Percentiles rank a stretch among this genome's conserved stretches.
Conservation (phyloP, 2,113 vertebrate species). For the Noctilio leporinus region DNA sequence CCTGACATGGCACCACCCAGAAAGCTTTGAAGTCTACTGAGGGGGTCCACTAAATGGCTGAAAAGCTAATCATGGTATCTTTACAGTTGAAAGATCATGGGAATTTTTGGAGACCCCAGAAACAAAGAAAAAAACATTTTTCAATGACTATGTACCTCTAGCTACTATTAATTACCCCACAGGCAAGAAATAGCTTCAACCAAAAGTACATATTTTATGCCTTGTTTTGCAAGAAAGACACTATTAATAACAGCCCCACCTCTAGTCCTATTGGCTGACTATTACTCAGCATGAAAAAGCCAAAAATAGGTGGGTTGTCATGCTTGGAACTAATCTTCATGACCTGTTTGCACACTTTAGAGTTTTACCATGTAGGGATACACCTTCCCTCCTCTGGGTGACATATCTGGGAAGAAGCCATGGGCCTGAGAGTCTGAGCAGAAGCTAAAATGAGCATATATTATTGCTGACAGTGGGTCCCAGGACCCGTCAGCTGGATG, state of each 20-base stretch:
- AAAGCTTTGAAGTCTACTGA: not conserved
- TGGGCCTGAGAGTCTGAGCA: not conserved
- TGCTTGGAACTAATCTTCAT: conserved; percentile 13
- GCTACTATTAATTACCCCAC: not conserved
- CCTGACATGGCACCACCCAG: not conserved
- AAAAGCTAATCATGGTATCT: not conserved
- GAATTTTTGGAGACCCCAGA: not conserved
- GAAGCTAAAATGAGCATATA: not conserved
- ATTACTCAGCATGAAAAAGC: not conserved
- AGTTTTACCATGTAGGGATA: not conserved
- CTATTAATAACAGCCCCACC: not conserved
- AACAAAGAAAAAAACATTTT: not conserved
- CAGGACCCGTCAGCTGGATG: not conserved
- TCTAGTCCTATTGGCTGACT: not conserved
- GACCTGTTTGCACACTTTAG: not conserved
- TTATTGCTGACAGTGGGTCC: not conserved
- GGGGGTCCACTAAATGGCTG: not conserved
- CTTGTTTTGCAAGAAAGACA: not conserved
- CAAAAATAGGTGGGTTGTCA: not conserved
- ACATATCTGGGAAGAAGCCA: not conserved
- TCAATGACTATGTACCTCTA: not conserved
- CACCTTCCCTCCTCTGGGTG: not conserved
- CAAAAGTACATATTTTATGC: not conserved
- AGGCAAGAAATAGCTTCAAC: not conserved
- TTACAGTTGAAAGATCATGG: not conserved